These are phyloP conservation scores for Macrosoma leucophasiata DNA, from an alignment of 2,888 invertebrate genomes.

Conservation along the genomic window DNA sequence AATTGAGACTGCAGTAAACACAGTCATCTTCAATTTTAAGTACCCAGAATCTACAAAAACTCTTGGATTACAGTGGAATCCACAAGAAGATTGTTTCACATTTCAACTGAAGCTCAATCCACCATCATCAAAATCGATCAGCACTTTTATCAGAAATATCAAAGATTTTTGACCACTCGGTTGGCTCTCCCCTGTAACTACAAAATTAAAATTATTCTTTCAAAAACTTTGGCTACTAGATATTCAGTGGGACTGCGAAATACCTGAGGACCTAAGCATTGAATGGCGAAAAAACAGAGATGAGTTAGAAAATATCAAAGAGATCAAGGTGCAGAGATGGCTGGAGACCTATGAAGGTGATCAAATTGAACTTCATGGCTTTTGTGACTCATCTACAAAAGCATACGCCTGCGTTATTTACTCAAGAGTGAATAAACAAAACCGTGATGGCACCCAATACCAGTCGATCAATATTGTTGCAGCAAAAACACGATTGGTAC, in stretches of 20 bases:
- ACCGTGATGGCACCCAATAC: too few species aligned
- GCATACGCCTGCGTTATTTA: too few species aligned
- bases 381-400: too few species aligned
- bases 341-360: too few species aligned
- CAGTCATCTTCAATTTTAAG: constrained; percentile 5
- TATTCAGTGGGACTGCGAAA: constrained; percentile 6
- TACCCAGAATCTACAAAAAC: constrained; percentile 11
- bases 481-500: too few species aligned
- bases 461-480: background rate
- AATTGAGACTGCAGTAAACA: constrained; percentile 1
- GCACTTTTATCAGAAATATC: constrained; percentile 7
- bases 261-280: constrained; percentile 3
- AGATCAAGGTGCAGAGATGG: constrained; percentile 6
- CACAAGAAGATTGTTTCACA: constrained; percentile 6
- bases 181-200: constrained; percentile 1
- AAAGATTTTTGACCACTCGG: constrained; percentile 6
- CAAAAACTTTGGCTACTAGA: constrained; percentile 5
- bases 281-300: constrained; percentile 1
- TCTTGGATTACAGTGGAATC: constrained; percentile 7
- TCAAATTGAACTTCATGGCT: too few species aligned
- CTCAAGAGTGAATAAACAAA: too few species aligned
- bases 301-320: constrained; percentile 2
- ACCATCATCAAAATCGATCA: constrained; percentile 12
- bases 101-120: constrained; percentile 9
- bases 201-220: constrained; percentile 7